phyloP scores from a whole-genome alignment of 2,888 invertebrate genomes.

The Xestia c-nigrum region DNA sequence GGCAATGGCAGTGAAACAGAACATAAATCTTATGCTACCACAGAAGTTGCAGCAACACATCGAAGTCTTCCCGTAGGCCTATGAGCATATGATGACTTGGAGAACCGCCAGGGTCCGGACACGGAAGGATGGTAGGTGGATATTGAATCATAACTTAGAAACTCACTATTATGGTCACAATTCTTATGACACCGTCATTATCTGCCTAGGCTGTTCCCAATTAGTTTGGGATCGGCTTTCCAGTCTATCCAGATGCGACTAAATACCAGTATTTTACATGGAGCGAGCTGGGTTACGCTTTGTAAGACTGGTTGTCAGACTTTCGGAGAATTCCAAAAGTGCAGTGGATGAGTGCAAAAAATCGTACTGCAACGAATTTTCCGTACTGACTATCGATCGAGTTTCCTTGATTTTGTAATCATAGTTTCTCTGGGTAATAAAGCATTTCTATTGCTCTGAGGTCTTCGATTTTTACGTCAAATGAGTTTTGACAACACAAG shows the following conservation, averaged over 20 bases:
- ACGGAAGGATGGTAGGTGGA: too few relatives aligned
- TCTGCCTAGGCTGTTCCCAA: neutral
- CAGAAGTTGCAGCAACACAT: slow-evolving; percentile 79
- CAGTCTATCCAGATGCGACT: neutral
- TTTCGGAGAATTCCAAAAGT: neutral
- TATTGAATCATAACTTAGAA: slow-evolving; percentile 7
- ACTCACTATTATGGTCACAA: neutral
- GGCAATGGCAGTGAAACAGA: slow-evolving; percentile 57
- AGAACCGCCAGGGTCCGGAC: neutral
- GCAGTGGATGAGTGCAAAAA: neutral
- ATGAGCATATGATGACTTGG: neutral
- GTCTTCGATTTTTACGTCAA: neutral
- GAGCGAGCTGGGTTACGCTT: neutral
- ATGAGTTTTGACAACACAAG: neutral
- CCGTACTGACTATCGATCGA: neutral
- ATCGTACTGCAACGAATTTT: neutral
- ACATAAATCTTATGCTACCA: slow-evolving; percentile 70
- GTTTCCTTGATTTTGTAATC: neutral
- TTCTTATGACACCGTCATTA: too few relatives aligned
- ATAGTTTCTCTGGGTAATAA: neutral
- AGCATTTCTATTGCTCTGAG: too few relatives aligned
- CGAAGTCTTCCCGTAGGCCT: slow-evolving; percentile 19
- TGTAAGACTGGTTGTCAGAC: neutral
- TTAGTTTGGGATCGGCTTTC: neutral
- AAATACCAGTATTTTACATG: neutral